Percentiles rank a stretch among this genome's conserved stretches.
phyloP scores from a whole-genome alignment of 2,113 vertebrate species.

The Melanostigma gelatinosum region DNA sequence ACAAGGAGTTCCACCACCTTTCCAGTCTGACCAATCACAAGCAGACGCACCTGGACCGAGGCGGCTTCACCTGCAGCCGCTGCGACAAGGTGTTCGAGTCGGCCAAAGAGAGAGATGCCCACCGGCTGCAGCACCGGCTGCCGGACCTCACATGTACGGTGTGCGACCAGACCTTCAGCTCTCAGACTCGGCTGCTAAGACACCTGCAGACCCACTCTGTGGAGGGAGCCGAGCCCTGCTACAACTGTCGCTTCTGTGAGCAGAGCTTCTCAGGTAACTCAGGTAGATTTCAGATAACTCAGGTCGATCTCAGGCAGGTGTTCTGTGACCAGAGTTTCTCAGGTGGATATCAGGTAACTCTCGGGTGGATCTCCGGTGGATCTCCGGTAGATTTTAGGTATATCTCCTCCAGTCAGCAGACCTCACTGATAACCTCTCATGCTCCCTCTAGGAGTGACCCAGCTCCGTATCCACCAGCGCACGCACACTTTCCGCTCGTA shows the following conservation, averaged over 20 bases:
- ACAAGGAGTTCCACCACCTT: slow-evolving; percentile 65
- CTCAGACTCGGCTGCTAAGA: slow-evolving; percentile 68
- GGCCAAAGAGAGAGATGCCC: slow-evolving; percentile 44
- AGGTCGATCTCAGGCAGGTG: no score
- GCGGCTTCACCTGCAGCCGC: slow-evolving; percentile 48
- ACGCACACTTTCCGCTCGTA: slow-evolving; percentile 68
- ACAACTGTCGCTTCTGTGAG: slow-evolving; percentile 77
- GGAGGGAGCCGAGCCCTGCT: slow-evolving; percentile 51
- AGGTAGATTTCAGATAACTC: no score
- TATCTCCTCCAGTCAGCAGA: not conserved
- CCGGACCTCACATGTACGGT: slow-evolving; percentile 60
- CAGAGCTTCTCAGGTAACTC: slow-evolving; percentile 64
- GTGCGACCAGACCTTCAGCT: slow-evolving; percentile 62
- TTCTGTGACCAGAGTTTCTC: no score
- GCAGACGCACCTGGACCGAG: slow-evolving; percentile 58
- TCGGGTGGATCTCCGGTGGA: no score
- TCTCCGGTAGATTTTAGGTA: no score
- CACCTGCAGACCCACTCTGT: slow-evolving; percentile 71
- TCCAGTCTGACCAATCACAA: slow-evolving; percentile 76
- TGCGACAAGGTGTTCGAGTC: slow-evolving; percentile 48
- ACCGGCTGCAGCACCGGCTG: slow-evolving; percentile 58
- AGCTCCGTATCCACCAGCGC: slow-evolving; percentile 80
- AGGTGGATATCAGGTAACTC: no score
- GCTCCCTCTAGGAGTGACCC: slow-evolving; percentile 59
- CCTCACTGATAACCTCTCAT: not conserved